Evolutionary conservation across 1,140 invertebrate species (phyloP), one percentile per base, ranked within the genome.

Genomic region (Pseudomyrmex gracilis): DNA sequence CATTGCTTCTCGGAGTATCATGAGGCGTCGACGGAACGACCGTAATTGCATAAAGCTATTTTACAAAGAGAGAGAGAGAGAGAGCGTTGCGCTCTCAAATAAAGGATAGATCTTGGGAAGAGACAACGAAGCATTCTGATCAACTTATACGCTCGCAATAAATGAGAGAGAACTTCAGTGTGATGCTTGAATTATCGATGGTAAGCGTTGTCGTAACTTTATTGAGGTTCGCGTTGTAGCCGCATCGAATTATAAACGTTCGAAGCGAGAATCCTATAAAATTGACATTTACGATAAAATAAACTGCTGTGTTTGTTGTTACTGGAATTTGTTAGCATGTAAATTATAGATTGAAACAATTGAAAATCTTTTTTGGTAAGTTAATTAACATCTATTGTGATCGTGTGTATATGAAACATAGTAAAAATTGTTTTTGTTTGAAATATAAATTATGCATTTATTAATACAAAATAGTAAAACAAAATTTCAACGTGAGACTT

Each of bases 31-130:
- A 49, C 66, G 17, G 43, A 34, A 34, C 3, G 20, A 13, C 3
- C 43, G 10, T 70, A 68, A 78, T 78, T 49, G 64, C 43, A 55
- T 71, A 49, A 80, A 47, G 15, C 66, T 45, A 70, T 71, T 71
- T 68, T 60, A 24, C 12, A 34, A 5, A 34, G 34, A 34, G 34
- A 34, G 34, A 34, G 34, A 34, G 24, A 34, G 24, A 5, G 34
- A 34, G 4, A 5, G 34, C 20, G 9, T 49, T 78, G 51, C 57
- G 43, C 17, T 70, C 43, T 17, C 47, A 53, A 24, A 34, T 47
- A 67, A 57, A 20, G 34, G 34, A n/a, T 45, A 55, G 15, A 57
- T 58, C 53, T 51, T 34, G 53, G n/a, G n/a, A 3, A 3, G 13
- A 57, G 47, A 58, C 43, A 77, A 76, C n/a, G 1, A 78, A 24